phyloP scores from a whole-genome alignment of 2,113 vertebrate species.

The Ceratotherium simum region DNA sequence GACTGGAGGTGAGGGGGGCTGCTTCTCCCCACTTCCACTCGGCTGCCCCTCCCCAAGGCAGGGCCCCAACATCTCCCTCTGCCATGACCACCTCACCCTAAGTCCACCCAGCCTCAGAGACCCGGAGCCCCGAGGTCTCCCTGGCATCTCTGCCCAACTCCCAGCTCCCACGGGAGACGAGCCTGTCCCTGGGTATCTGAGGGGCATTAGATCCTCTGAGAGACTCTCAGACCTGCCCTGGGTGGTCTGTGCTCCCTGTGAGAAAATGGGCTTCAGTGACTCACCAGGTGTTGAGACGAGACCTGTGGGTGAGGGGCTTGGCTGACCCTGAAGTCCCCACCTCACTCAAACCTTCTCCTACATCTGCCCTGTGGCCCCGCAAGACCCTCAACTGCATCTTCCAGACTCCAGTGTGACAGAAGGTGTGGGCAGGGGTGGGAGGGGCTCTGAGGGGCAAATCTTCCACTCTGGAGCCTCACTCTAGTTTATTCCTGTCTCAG shows the following conservation, averaged over 20 bases:
- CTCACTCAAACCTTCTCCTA: no score
- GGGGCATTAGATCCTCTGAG: fast-evolving
- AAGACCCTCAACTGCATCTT: neutral
- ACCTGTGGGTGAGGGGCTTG: fast-evolving
- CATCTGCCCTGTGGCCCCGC: neutral
- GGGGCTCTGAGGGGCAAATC: fast-evolving
- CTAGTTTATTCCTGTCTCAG: no score
- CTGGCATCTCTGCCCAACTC: fast-evolving
- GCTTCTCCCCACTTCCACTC: fast-evolving
- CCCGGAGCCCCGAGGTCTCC: neutral
- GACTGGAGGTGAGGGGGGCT: neutral
- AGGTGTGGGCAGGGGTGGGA: no score
- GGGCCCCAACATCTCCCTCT: neutral
- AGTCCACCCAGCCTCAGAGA: neutral
- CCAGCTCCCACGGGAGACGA: neutral
- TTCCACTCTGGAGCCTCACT: no score
- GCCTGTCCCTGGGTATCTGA: fast-evolving
- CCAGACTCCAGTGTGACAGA: fast-evolving
- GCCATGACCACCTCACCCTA: fast-evolving
- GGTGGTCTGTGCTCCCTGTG: neutral
- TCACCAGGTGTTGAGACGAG: fast-evolving
- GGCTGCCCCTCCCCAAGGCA: no score
- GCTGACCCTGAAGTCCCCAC: no score
- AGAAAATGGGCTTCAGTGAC: neutral
- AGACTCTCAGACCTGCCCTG: neutral